Evolutionary conservation across 2,113 vertebrate species (phyloP).

Genomic region (Peromyscus polionotus): DNA sequence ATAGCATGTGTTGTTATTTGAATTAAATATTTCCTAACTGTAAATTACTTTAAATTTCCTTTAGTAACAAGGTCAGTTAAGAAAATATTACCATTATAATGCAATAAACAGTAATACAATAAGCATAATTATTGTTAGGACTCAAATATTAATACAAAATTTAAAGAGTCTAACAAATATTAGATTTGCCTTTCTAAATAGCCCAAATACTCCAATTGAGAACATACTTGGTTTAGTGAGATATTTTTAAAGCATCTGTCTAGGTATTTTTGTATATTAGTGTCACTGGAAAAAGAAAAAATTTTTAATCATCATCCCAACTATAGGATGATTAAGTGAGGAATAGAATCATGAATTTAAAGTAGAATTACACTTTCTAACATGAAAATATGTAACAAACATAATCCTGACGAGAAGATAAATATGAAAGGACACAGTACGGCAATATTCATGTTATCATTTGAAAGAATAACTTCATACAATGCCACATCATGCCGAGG

Average conservation of each 20-base stretch:
- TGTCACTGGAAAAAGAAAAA: background rate
- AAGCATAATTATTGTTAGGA: constrained; percentile 21
- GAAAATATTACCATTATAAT: constrained; percentile 32
- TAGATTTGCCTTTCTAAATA: background rate
- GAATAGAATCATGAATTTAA: constrained; percentile 17
- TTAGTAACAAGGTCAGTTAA: constrained; percentile 8
- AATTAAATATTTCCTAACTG: constrained; percentile 19
- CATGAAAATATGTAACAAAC: constrained; percentile 9
- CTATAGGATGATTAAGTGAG: background rate
- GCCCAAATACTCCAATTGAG: constrained; percentile 16
- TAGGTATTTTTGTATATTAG: constrained; percentile 30
- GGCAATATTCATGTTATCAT: background rate
- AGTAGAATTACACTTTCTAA: background rate
- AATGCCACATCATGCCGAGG: background rate
- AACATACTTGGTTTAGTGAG: background rate
- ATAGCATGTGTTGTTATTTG: constrained; percentile 43
- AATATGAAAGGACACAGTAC: background rate
- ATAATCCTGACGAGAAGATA: background rate
- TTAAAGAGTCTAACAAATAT: background rate
- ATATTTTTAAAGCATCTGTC: constrained; percentile 13
- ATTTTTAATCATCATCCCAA: background rate
- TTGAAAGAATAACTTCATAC: background rate
- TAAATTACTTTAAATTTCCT: constrained; percentile 49
- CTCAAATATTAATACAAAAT: background rate
- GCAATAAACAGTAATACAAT: constrained; percentile 4